Conservation (phyloP, 2,797 vertebrate genomes). For the Sebastes trivittatus region DNA sequence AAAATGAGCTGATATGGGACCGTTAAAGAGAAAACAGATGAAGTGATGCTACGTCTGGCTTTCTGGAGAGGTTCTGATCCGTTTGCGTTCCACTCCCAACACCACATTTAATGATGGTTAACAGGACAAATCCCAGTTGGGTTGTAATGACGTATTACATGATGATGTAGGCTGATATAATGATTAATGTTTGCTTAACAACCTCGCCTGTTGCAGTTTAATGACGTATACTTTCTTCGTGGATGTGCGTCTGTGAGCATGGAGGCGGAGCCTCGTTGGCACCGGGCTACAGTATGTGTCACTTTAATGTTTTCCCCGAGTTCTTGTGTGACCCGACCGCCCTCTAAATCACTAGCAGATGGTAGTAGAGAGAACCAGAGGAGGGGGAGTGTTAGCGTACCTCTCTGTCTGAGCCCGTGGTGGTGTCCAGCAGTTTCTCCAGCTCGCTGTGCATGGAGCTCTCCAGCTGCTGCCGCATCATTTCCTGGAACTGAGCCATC, state of each 20-base stretch:
- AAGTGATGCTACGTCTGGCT: background rate
- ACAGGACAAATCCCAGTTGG: background rate
- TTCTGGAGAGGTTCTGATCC: background rate
- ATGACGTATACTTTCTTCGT: background rate
- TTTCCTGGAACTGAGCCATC: constrained; percentile 95
- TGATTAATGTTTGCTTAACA: background rate
- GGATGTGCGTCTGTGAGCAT: background rate
- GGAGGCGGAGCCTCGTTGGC: constrained; percentile 48
- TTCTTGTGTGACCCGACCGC: constrained; percentile 31
- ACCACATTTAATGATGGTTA: background rate
- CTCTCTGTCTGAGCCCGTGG: constrained; percentile 85
- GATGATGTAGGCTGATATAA: background rate
- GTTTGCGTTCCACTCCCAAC: background rate
- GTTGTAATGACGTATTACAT: background rate
- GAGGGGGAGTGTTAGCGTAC: constrained; percentile 62
- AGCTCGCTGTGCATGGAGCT: constrained; percentile 92
- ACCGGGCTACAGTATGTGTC: constrained; percentile 54
- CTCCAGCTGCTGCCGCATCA: constrained; percentile 96
- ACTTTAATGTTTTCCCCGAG: constrained; percentile 55
- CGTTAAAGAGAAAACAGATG: background rate
- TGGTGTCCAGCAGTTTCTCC: constrained; percentile 89
- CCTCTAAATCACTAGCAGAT: constrained; percentile 70
- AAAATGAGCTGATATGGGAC: no score
- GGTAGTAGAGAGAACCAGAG: constrained; percentile 8
- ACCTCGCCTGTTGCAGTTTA: background rate